Evolutionary conservation across 1,140 invertebrate species (phyloP), one percentile per base, ranked within the genome.

Genomic region (Drosophila mauritiana): DNA sequence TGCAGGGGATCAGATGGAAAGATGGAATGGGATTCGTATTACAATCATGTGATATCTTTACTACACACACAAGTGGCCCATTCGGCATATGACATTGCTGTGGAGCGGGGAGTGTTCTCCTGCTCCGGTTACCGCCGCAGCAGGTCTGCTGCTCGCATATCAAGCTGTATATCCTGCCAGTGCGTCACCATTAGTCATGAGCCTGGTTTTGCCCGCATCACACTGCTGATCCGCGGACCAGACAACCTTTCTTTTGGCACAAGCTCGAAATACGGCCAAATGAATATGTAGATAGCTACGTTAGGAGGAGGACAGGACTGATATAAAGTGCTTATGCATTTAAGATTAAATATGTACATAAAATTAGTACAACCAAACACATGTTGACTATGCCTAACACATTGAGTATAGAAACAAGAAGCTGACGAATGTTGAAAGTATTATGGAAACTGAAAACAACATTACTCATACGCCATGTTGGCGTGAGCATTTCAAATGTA

Each of bases 1-100:
- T 99, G 93, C 59, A 95, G 95, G 90, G 92, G 48, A 51, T 15
- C 10, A 8, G 48, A 57, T n/a, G 17, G 37, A 22, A 39, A 34
- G 8, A 25, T 48, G 10, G 12, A 12, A 34, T 40, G 8, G 12
- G 8, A 48, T 72, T 72, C 52, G 20, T 10, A n/a, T 61, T 45
- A 17, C 22, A 55, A 13, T 7, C 1, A 34, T 8, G 1, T 17
- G 12, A 17, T 34, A 52, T 10, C 12, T 13, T 13, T 2, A 13
- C 13, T 25, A 39, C 13, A 42, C 13, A 42, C 10, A 17, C 25
- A 25, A 51, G 10, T 12, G 1, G 27, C 34, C 15, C 17, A 20
- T 36, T 4, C 36, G 31, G 27, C n/a, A 13, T 20, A 15, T 34
- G 4, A 6, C 10, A 51, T 20, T 2, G 17, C 27, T 34, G 48